Evolutionary conservation across 2,113 vertebrate genomes (phyloP).

Genomic region (Chionodraco myersi): DNA sequence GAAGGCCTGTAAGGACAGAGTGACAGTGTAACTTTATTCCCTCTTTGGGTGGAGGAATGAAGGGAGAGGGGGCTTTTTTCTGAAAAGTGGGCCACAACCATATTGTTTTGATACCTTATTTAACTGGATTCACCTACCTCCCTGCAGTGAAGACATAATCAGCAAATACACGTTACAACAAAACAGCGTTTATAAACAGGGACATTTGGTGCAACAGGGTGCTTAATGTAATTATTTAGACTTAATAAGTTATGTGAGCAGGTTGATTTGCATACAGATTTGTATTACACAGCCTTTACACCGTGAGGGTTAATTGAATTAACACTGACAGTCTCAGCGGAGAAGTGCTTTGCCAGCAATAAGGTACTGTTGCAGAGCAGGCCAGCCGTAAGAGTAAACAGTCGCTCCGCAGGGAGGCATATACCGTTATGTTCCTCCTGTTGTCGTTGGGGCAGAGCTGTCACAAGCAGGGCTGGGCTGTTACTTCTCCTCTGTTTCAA

Average conservation of each 20-base stretch:
- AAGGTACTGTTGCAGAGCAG: constrained; percentile 36
- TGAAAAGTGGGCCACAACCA: not conserved
- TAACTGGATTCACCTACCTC: not conserved
- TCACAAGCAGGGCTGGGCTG: constrained; percentile 45
- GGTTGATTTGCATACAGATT: constrained; percentile 61
- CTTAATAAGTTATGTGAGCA: constrained; percentile 39
- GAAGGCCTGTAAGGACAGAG: constrained; percentile 51
- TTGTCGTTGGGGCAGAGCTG: constrained; percentile 40
- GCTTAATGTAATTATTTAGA: constrained; percentile 49
- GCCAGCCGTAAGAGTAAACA: constrained; percentile 54
- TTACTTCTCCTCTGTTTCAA: constrained; percentile 38
- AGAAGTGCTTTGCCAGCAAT: constrained; percentile 52
- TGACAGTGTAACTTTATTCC: constrained; percentile 30
- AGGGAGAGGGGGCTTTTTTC: not conserved
- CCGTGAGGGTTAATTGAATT: constrained; percentile 69
- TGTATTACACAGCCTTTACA: constrained; percentile 40
- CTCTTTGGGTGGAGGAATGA: constrained; percentile 7
- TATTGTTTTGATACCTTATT: constrained; percentile 4
- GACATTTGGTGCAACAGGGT: constrained; percentile 40
- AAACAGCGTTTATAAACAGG: constrained; percentile 22
- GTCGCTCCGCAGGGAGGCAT: constrained; percentile 34
- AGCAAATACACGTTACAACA: constrained; percentile 39
- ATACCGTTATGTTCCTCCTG: constrained; percentile 49
- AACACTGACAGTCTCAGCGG: constrained; percentile 40
- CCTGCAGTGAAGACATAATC: constrained; percentile 44